phyloP scores from a whole-genome alignment of 2,797 vertebrate genomes.

The Chiloscyllium punctatum region DNA sequence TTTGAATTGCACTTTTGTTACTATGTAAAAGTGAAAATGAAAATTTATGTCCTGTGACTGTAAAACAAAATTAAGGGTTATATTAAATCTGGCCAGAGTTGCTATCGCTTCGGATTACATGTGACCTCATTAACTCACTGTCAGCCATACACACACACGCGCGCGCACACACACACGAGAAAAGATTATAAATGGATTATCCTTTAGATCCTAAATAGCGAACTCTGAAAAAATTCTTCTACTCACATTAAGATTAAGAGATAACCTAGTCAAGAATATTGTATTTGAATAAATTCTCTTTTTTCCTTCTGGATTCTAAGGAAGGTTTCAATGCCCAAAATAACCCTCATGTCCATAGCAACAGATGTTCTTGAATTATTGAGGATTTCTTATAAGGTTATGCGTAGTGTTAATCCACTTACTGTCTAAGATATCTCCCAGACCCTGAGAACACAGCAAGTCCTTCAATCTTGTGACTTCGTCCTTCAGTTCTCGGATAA shows the following conservation, averaged over 20 bases:
- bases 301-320: too few relatives aligned
- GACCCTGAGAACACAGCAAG: slow-evolving; percentile 86
- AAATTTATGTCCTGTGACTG: too few relatives aligned
- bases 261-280: not conserved
- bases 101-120: not conserved
- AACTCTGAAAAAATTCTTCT: not conserved
- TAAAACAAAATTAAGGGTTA: not conserved
- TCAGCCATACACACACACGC: not conserved
- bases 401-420: slow-evolving; percentile 59
- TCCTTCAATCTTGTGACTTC: slow-evolving; percentile 91
- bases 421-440: slow-evolving; percentile 98
- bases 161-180: not conserved
- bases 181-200: slow-evolving; percentile 9
- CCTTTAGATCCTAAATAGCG: not conserved
- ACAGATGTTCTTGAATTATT: not conserved
- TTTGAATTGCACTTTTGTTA: not conserved
- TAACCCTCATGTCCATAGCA: not conserved
- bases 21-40: not conserved
- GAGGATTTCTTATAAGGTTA: not conserved
- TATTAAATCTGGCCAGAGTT: not conserved
- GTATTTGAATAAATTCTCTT: not conserved
- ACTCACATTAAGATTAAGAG: not conserved
- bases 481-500: slow-evolving; percentile 94
- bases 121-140: not conserved
- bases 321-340: not conserved